Evolutionary conservation across 2,797 vertebrate genomes (phyloP), one percentile per base, ranked within the genome.

Genomic region (Ctenochaetus hawaiiensis): DNA sequence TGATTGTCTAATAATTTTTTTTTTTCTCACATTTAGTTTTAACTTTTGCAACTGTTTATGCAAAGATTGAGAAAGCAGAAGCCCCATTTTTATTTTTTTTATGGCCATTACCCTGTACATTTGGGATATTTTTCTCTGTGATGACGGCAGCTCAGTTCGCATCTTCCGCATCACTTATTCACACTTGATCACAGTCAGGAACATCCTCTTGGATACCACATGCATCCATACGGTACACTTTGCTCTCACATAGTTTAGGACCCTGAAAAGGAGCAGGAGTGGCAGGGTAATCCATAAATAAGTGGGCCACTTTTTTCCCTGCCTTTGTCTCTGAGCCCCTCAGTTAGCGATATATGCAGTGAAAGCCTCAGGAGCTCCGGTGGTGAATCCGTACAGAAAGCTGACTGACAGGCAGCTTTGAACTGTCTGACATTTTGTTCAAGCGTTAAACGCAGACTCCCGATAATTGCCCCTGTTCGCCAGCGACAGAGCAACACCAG

Each of bases 371-470:
- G 71, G 76, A 84, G 85, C 82, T 82, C 67, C 66, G 39, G 71
- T 48, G 58, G 79, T 76, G 82, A 83, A 83, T 90, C 81, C 72
- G 68, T 75, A 78, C 77, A 77, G 77, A 81, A 66, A 70, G 75
- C 83, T 91, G 88, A 93, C 72, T 90, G 91, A 89, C 92, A 90
- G 89, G 77, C 77, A 75, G 90, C 91, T 93, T 92, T 92, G 86
- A 91, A 90, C 83, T 23, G 68, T 69, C 83, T 91, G 91, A 91
- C 91, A 91, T 92, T 91, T 89, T 88, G 81, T 87, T 87, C 73
- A 80, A 87, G 85, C 78, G 74, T 87, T 90, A 89, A 92, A 88
- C 71, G 58, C 82, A 30, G 82, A 61, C 87, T 91, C 87, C 75
- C 78, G 61, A 81, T 94, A 94, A 94, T 93, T 92, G 91, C 88